phyloP scores from a whole-genome alignment of 2,113 vertebrate species.

The Cephalopterus ornatus region DNA sequence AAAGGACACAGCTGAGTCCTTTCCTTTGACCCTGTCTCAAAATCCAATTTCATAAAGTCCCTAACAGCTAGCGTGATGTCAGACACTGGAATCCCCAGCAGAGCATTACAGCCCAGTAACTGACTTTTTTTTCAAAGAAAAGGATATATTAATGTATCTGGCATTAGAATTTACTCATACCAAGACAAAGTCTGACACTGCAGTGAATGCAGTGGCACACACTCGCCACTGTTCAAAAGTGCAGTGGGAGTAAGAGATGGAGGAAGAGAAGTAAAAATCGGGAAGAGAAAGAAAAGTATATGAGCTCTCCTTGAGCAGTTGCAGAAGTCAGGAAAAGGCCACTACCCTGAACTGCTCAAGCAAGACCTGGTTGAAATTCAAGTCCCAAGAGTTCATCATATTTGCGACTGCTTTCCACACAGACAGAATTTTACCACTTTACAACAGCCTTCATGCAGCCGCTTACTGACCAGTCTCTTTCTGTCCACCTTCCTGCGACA shows the following conservation, averaged over 20 bases:
- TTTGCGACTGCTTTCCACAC: neutral
- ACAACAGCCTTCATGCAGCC: neutral
- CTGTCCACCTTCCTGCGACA: neutral
- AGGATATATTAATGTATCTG: neutral
- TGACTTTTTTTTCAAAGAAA: neutral
- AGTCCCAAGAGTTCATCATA: neutral
- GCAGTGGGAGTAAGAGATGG: neutral
- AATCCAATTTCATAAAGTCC: neutral
- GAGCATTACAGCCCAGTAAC: neutral
- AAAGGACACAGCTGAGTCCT: neutral
- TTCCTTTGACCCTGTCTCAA: neutral
- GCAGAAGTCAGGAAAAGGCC: neutral
- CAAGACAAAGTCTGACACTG: neutral
- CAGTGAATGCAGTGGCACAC: neutral
- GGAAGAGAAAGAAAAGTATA: neutral
- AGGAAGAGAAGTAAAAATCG: neutral
- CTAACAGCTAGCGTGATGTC: neutral
- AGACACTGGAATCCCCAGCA: neutral
- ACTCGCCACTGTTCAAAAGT: neutral
- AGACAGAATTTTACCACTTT: neutral
- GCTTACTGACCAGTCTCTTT: neutral
- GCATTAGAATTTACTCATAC: neutral
- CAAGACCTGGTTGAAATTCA: neutral
- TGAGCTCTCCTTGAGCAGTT: neutral
- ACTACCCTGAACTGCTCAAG: neutral